A percentile compares a stretch with the other conserved stretches of the same genome.
Evolutionary conservation across 2,113 vertebrate species (phyloP).

Genomic region (Brachionichthys hirsutus): DNA sequence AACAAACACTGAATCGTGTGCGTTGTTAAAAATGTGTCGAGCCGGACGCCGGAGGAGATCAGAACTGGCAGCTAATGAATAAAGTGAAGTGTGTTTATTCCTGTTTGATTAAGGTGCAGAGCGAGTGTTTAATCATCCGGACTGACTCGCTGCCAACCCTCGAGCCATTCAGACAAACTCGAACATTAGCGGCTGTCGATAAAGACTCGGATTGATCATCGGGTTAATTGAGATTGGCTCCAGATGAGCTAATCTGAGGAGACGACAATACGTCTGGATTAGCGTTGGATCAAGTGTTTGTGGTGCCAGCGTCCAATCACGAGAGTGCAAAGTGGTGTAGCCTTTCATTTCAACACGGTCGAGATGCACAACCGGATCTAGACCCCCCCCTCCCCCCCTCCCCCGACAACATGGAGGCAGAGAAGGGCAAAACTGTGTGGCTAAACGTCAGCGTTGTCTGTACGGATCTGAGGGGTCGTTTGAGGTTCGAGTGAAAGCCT

Average conservation of each 20-base stretch:
- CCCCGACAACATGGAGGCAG: no score
- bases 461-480: constrained; percentile 9
- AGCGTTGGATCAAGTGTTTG: no score
- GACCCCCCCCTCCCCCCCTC: no score
- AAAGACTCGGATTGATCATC: constrained; percentile 5
- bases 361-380: no score
- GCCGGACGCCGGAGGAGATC: neutral
- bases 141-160: constrained; percentile 4
- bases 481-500: neutral
- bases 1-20: no score
- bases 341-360: no score
- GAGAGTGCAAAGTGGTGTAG: no score
- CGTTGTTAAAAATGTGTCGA: no score
- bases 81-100: constrained; percentile 5
- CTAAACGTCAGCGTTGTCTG: neutral
- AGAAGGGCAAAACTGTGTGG: neutral
- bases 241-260: neutral
- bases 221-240: constrained; percentile 9
- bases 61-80: neutral
- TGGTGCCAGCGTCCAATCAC: neutral
- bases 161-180: neutral
- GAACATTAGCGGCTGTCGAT: constrained; percentile 1
- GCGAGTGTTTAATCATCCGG: constrained; percentile 10
- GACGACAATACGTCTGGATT: neutral
- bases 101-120: constrained; percentile 3